Evolutionary conservation across 2,888 invertebrate species (phyloP), one percentile per base, ranked within the genome.

Genomic region (Drosophila melanosoma): DNA sequence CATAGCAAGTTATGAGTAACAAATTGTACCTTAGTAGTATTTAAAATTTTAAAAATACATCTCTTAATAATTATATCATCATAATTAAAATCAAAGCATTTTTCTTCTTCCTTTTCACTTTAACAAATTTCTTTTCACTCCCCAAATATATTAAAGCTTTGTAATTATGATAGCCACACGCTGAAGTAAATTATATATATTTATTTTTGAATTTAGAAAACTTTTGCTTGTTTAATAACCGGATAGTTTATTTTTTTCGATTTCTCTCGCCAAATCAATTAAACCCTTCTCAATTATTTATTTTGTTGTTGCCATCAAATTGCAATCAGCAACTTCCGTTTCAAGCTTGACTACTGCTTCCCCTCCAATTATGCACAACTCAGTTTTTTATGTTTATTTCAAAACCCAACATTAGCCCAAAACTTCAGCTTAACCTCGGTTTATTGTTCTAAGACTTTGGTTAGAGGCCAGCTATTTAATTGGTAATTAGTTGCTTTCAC

Each of bases 251-350:
- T 20, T 17, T 26, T 40, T 52, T 20, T 61, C 45, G 1, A 36
- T 15, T 56, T n/a, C 53, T 32, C 59, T 48, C 29, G 36, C 40
- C 33, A 49, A 80, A 79, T 79, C 82, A 83, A 81, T 83, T 84
- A 84, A 76, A 64, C 51, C 66, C 35, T 71, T 58, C 67, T 64
- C 71, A 77, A 78, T 78, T 78, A 78, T 68, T 75, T 48, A 58
- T 63, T 70, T 74, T 64, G 67, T 53, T 73, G 67, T 57, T 23
- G 57, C 23, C 74, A 77, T 77, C 74, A 74, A 78, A 77, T 74
- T 77, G 77, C 77, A 74, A 77, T 77, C 65, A 78, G 53, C 64
- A 45, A 53, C 78, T 68, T 78, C 74, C 66, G 76, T 52, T 73
- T 3, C 5, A 53, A 38, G 38, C 38, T 56, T 56, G 26, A 12